Conservation (phyloP, 1,140 invertebrate species). For the Leucophenga varia region DNA sequence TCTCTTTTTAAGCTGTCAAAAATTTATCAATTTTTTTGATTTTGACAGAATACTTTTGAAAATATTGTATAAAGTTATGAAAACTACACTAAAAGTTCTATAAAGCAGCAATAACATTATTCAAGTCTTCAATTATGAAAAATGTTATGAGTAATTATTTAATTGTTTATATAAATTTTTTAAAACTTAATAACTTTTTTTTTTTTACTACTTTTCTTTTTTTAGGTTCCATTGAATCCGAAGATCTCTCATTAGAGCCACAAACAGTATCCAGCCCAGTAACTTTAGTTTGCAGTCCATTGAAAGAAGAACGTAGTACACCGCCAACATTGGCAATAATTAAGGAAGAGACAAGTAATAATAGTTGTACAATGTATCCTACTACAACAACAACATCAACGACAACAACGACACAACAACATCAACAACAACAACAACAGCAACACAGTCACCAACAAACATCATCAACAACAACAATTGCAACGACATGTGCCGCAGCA, state of each 20-base stretch:
- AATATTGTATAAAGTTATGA: too few relatives aligned
- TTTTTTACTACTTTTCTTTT: constrained; percentile 33
- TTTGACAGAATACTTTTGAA: too few relatives aligned
- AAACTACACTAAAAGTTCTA: too few relatives aligned
- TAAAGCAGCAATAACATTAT: too few relatives aligned
- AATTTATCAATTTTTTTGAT: too few relatives aligned
- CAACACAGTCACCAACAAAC: constrained; percentile 37
- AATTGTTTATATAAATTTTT: too few relatives aligned
- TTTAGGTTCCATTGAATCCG: constrained; percentile 75
- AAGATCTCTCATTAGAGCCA: constrained; percentile 72
- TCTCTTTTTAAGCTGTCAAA: too few relatives aligned
- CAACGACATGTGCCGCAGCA: constrained; percentile 33
- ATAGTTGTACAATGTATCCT: constrained; percentile 66
- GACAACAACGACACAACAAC: constrained; percentile 17
- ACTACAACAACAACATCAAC: constrained; percentile 32
- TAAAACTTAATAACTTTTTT: constrained; percentile 1
- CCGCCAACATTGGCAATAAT: constrained; percentile 64
- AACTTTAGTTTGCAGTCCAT: constrained; percentile 61
- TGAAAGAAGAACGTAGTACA: constrained; percentile 60
- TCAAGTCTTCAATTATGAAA: too few relatives aligned
- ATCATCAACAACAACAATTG: constrained; percentile 26
- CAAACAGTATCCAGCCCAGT: constrained; percentile 56
- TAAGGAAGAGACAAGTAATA: constrained; percentile 73
- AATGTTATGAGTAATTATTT: too few relatives aligned
- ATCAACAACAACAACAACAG: constrained; percentile 35